Base-by-base conservation (phyloP, 2,888 invertebrate genomes). In the Silvanus unidentatus region DNA sequence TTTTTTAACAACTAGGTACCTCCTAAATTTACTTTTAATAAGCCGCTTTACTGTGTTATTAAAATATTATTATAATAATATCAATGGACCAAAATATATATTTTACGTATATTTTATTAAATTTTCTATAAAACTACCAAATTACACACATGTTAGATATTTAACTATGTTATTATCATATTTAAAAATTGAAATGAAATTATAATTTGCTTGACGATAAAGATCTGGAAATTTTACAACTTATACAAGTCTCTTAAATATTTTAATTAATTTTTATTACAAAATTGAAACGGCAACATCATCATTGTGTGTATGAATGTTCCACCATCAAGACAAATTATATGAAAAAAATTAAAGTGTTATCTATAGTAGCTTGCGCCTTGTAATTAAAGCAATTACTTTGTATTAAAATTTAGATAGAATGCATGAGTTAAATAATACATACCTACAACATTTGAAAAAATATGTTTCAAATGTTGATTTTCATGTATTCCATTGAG, bases 361-460 rank as follows among this genome's bases (percentile, higher is more conserved):
- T 40, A 40, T 40, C 40, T 40, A 40, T 22, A 39, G 39, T n/a
- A 12, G 37, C 37, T 36, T 43, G 42, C 46, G 44, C 44, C 44
- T 44, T 44, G 40, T 44, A 44, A 44, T 44, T 44, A 44, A 29
- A 30, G n/a, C 40, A 44, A 44, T 44, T 44, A 40, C 40, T 40
- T 44, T 16, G 12, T 35, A 39, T 39, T 44, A 15, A 34, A 40
- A 34, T 39, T 42, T 42, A 30, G 43, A 43, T 43, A 34, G 28
- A 43, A 28, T n/a, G n/a, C n/a, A n/a, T 40, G 22, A 32, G 32
- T 37, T 37, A 37, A 13, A 37, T 16, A 37, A 10, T 15, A 37
- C 14, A 37, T 32, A n/a, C n/a, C n/a, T n/a, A n/a, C n/a, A n/a
- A n/a, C 10, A n/a, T 12, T 5, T 32, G n/a, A 32, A 32, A n/a